Percentiles rank a stretch among this genome's conserved stretches.
phyloP scores from a whole-genome alignment of 2,113 vertebrate species.

The Lathamus discolor region DNA sequence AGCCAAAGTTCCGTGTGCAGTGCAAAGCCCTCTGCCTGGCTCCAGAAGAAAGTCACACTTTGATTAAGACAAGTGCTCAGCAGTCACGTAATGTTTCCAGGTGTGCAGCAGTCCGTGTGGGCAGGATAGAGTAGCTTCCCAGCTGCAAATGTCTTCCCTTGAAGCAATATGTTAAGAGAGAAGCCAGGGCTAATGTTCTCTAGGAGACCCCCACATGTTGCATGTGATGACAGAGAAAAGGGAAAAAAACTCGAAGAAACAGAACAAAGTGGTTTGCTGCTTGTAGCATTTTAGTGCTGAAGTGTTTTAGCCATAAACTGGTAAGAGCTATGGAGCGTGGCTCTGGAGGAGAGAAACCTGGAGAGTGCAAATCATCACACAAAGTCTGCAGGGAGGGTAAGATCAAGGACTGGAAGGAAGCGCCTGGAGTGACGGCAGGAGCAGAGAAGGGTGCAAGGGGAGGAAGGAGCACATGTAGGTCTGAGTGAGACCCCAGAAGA shows the following conservation, averaged over 20 bases:
- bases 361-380: background rate
- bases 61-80: background rate
- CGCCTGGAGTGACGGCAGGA: background rate
- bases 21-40: background rate
- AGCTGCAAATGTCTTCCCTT: background rate
- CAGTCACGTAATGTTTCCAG: constrained; percentile 1
- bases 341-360: background rate
- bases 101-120: background rate
- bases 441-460: background rate
- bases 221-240: background rate
- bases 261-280: background rate
- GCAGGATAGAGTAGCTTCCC: background rate
- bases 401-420: background rate
- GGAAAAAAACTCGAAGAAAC: background rate
- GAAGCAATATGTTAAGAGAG: background rate
- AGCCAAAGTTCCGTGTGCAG: background rate
- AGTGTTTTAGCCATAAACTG: background rate
- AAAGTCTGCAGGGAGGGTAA: background rate
- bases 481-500: background rate
- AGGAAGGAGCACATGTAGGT: background rate
- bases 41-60: background rate
- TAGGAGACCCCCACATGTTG: background rate
- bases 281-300: background rate
- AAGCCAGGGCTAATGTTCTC: background rate
- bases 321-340: background rate